phyloP scores from a whole-genome alignment of 1,140 invertebrate species.

The Penaeus vannamei region DNA sequence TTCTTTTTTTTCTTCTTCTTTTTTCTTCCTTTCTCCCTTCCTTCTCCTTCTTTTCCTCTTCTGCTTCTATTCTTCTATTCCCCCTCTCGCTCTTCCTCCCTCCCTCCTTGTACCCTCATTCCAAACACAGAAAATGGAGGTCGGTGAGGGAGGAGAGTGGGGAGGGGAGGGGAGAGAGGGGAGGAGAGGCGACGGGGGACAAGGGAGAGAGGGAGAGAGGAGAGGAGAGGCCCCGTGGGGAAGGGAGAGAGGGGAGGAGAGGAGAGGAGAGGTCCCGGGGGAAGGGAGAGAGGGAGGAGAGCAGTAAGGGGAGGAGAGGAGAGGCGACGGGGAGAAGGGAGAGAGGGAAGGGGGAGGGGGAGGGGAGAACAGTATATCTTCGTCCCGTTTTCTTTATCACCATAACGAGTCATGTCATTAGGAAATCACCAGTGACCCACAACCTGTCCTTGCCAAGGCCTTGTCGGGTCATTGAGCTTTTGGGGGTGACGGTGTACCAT shows the following conservation, averaged over 20 bases:
- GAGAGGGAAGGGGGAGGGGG: background rate
- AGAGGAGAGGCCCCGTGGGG: no score
- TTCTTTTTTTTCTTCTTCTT: no score
- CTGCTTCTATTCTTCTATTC: no score
- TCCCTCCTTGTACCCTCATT: background rate
- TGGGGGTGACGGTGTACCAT: no score
- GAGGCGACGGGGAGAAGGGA: background rate
- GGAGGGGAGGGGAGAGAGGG: background rate
- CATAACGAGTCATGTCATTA: no score
- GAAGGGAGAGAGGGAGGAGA: background rate
- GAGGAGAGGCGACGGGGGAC: background rate
- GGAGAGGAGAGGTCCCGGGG: background rate
- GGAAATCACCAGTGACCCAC: no score
- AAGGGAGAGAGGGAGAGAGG: background rate
- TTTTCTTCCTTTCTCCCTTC: no score
- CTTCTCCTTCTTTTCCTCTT: no score
- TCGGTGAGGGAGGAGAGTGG: background rate
- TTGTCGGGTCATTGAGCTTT: no score
- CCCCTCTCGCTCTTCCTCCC: background rate
- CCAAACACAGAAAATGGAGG: background rate
- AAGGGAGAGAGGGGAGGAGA: background rate
- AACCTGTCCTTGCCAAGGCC: no score
- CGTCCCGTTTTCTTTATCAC: no score
- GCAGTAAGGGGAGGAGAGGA: background rate
- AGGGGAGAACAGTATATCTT: no score